These are phyloP conservation scores for Philypnodon macrostomus DNA, from an alignment of 2,797 vertebrate species.

Conservation along the genomic window DNA sequence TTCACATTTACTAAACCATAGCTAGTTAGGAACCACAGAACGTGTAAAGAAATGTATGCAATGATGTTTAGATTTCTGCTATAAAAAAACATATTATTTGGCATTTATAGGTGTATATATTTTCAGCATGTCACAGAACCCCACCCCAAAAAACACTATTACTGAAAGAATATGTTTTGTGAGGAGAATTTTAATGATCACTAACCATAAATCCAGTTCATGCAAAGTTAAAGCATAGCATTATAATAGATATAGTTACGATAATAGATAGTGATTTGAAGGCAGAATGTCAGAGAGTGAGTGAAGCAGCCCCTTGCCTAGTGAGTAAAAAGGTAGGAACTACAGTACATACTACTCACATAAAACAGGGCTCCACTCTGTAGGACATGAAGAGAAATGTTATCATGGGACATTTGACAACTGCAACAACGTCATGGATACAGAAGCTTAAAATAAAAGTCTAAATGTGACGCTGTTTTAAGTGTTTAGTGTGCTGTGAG, in stretches of 20 bases:
- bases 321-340: conserved; percentile 54
- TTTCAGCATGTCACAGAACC: no score
- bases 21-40: no score
- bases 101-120: no score
- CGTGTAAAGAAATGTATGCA: no score
- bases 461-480: neutral
- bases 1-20: no score
- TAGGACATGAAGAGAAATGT: conserved; percentile 72
- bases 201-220: conserved; percentile 42
- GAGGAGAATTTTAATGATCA: no score
- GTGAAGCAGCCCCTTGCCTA: conserved; percentile 37
- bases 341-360: conserved; percentile 85
- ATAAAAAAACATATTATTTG: no score
- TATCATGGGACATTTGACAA: conserved; percentile 75
- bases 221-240: conserved; percentile 56
- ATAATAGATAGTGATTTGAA: conserved; percentile 6
- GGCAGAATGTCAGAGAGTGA: conserved; percentile 32
- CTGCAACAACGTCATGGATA: conserved; percentile 67
- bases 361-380: conserved; percentile 83
- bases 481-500: neutral
- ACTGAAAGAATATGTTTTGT: no score
- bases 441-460: conserved; percentile 24
- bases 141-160: no score
- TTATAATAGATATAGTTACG: conserved; percentile 25
- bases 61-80: no score